Percentiles rank a stretch among this genome's conserved stretches.
Evolutionary conservation across 2,113 vertebrate genomes (phyloP).

Genomic region (Halcyon senegalensis): DNA sequence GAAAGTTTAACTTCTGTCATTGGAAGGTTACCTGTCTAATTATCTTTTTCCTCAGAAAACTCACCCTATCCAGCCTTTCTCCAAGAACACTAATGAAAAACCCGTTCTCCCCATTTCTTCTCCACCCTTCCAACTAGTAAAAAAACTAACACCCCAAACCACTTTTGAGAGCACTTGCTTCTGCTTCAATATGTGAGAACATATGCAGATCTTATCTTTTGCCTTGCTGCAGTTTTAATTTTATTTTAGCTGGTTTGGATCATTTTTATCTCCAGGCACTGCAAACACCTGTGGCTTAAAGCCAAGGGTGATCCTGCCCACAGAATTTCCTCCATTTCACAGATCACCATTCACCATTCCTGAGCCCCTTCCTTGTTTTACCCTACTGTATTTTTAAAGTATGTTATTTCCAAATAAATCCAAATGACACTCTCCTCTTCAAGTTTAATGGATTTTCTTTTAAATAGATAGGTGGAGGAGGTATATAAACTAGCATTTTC

Average conservation of each 20-base stretch:
- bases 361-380: neutral
- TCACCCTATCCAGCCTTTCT: neutral
- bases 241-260: neutral
- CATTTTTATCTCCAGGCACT: neutral
- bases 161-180: neutral
- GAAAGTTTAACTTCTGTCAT: neutral
- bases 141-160: neutral
- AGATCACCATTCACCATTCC: neutral
- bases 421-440: neutral
- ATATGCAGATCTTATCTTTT: neutral
- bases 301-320: neutral
- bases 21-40: neutral
- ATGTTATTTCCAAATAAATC: neutral
- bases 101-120: neutral
- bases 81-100: neutral
- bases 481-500: slow-evolving; percentile 11
- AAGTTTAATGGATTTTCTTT: slow-evolving; percentile 7
- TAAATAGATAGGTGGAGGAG: slow-evolving; percentile 44
- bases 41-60: neutral
- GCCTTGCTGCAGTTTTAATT: neutral
- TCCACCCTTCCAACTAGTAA: neutral
- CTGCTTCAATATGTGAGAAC: neutral
- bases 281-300: neutral
- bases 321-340: neutral
- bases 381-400: neutral